Evolutionary conservation across 2,797 vertebrate genomes (phyloP), one percentile per base, ranked within the genome.

Genomic region (Manis crassicaudata): DNA sequence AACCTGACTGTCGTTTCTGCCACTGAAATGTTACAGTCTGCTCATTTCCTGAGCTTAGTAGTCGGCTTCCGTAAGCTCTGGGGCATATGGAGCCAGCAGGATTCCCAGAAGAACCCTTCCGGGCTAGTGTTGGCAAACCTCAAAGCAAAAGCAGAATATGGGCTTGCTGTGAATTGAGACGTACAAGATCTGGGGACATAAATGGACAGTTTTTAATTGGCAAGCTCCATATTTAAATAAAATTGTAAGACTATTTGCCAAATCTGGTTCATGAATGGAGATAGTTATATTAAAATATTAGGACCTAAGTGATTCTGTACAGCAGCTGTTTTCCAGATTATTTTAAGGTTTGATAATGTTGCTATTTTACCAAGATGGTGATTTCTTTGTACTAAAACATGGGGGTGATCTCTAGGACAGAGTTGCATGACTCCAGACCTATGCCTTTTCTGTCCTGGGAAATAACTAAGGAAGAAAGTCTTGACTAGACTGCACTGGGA

Each of bases 1-100:
- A 94, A 83, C 2, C 68, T 92, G 81, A 63, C 32, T 82, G 6
- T 94, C 77, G 29, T 75, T 94, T 92, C 82, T 82, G 67, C 60
- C 60, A 67, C 7, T 12, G n/a, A 54, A 86, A 46, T 76, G 40
- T 75, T 87, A 75, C 20, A 79, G 16, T 89, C 56, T 92, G 43
- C 50, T 90, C 60, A 68, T 95, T 90, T 92, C 18, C n/a, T 70
- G 58, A 88, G 68, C 35, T 83, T 62, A 52, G 40, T 37, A 83
- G 16, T 79, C 62, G 80, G 50, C 60, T 86, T 68, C 29, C 13
- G 40, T 84, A 43, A 89, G 54, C 52, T 94, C 92, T 18, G 40
- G 60, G 62, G 76, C 46, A 80, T 18, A 37, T 27, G 65, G 27
- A 85, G 21, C 27, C 79, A 75, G 43, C 46, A 60, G 52, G 56